These are phyloP conservation scores for Cyanoliseus patagonus DNA, from an alignment of 2,113 vertebrate species.

Conservation along the genomic window DNA sequence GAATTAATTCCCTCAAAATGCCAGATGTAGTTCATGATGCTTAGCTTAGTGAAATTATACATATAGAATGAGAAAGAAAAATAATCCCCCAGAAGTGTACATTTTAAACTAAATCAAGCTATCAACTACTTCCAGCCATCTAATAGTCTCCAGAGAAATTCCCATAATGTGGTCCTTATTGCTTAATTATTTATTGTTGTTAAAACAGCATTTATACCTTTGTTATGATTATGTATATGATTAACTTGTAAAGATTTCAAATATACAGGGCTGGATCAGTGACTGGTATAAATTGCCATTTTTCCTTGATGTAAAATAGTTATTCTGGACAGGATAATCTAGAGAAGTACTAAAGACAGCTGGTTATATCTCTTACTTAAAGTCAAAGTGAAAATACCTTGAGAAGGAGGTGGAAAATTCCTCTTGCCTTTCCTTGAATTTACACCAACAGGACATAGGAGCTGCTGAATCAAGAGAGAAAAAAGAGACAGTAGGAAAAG, in stretches of 20 bases:
- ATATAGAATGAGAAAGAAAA: not conserved
- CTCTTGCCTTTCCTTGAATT: not conserved
- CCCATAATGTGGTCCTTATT: not conserved
- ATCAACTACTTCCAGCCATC: not conserved
- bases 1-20: not conserved
- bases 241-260: not conserved
- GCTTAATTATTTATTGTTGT: not conserved
- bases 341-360: not conserved
- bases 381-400: not conserved
- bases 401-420: not conserved
- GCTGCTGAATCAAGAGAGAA: not conserved
- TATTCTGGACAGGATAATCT: not conserved
- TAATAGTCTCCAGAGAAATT: not conserved
- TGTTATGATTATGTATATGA: not conserved
- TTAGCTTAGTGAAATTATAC: not conserved
- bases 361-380: not conserved
- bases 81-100: not conserved
- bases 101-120: not conserved
- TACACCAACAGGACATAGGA: not conserved
- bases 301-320: not conserved
- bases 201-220: not conserved
- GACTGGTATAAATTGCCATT: not conserved
- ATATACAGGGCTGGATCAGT: not conserved
- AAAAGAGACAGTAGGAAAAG: not conserved
- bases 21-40: not conserved